phyloP scores from a whole-genome alignment of 1,140 invertebrate genomes.

The Neoseiulus cucumeris region DNA sequence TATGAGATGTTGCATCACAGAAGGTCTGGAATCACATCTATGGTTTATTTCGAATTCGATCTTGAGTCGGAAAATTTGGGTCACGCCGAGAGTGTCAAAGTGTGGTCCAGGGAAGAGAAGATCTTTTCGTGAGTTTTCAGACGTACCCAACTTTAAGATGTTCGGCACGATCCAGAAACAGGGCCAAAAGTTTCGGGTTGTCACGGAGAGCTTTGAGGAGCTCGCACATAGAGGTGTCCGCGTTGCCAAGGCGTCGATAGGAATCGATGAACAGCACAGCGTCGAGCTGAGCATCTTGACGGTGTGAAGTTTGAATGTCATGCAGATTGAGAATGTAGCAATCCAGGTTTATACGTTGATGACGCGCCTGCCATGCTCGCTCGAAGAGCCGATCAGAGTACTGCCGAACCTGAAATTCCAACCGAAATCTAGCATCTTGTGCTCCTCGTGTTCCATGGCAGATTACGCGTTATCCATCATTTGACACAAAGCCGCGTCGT shows the following conservation, averaged over 20 bases:
- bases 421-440: not conserved
- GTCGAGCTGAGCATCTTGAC: slow-evolving; percentile 51
- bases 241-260: slow-evolving; percentile 59
- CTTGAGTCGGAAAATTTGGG: too few species aligned
- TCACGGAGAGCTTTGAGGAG: slow-evolving; percentile 52
- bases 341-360: slow-evolving; percentile 64
- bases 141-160: slow-evolving; percentile 31
- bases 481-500: not conserved
- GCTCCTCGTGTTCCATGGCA: not conserved
- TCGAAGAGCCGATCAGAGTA: slow-evolving; percentile 45
- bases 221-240: slow-evolving; percentile 56
- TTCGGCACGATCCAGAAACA: slow-evolving; percentile 57
- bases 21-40: not conserved
- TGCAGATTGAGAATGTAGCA: slow-evolving; percentile 49
- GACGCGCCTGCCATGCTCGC: slow-evolving; percentile 65
- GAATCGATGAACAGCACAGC: slow-evolving; percentile 63
- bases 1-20: slow-evolving; percentile 39
- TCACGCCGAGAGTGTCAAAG: slow-evolving; percentile 13
- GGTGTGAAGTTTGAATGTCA: slow-evolving; percentile 50
- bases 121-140: too few species aligned
- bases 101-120: slow-evolving; percentile 19
- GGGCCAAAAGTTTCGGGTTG: slow-evolving; percentile 54
- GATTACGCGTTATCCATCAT: not conserved
- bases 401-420: slow-evolving; percentile 36
- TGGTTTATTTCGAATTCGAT: too few species aligned